Evolutionary conservation across 2,113 vertebrate species (phyloP).

Genomic region (Psephotus haematonotus): DNA sequence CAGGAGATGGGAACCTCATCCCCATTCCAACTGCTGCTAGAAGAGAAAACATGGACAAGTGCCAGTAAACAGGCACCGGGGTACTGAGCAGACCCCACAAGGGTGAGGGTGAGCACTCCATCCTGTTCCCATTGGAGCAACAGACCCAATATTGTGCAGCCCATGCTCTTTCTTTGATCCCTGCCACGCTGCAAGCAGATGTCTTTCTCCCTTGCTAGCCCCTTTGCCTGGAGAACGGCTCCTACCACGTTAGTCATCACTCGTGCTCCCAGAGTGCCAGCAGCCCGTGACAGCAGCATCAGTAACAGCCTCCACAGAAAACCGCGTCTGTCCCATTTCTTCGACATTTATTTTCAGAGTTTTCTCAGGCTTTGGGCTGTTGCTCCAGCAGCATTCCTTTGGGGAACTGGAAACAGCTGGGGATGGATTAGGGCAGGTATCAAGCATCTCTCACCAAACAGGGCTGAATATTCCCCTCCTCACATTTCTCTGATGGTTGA

Average conservation of each 20-base stretch:
- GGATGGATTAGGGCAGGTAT: neutral
- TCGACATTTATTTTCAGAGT: neutral
- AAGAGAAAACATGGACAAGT: neutral
- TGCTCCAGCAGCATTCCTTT: neutral
- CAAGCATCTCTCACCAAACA: neutral
- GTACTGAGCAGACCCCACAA: fast-evolving
- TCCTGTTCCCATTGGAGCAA: fast-evolving
- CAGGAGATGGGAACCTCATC: neutral
- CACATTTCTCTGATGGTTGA: neutral
- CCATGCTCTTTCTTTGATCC: neutral
- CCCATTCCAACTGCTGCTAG: neutral
- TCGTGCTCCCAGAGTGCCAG: neutral
- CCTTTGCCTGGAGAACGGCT: slow-evolving; percentile 2
- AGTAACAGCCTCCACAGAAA: slow-evolving; percentile 46
- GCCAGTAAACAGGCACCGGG: neutral
- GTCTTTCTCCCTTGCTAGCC: neutral
- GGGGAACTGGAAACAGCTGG: neutral
- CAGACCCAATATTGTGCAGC: neutral
- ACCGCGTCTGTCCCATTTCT: neutral
- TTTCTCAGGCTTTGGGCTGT: slow-evolving; percentile 30
- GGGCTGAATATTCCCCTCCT: neutral
- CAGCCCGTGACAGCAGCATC: slow-evolving; percentile 47
- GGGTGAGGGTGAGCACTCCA: fast-evolving
- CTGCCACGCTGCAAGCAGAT: neutral
- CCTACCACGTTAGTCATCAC: neutral